These are phyloP conservation scores for Pharmacophagus antenor DNA, from an alignment of 2,888 invertebrate genomes.

Conservation along the genomic window DNA sequence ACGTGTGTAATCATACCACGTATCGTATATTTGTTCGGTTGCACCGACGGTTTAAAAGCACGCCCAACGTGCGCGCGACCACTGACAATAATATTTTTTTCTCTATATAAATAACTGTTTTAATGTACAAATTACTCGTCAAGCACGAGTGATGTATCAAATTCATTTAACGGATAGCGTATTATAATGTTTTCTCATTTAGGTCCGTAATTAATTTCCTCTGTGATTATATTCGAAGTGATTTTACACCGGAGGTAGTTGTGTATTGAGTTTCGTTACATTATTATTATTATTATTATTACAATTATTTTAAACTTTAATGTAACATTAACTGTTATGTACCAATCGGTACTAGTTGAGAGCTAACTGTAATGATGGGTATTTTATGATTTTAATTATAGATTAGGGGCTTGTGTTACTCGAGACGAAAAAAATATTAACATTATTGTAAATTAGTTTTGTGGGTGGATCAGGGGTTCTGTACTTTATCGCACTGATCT, in stretches of 20 bases:
- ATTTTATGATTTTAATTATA: constrained; percentile 70
- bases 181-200: constrained; percentile 27
- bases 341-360: constrained; percentile 54
- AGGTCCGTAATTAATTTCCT: constrained; percentile 28
- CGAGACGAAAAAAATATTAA: constrained; percentile 62
- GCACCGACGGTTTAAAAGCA: constrained; percentile 43
- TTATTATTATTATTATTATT: constrained; percentile 44
- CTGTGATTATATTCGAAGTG: constrained; percentile 31
- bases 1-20: constrained; percentile 58
- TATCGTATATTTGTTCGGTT: constrained; percentile 55
- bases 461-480: constrained; percentile 69
- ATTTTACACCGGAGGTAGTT: constrained; percentile 37
- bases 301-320: constrained; percentile 30
- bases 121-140: constrained; percentile 52
- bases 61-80: neutral
- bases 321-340: constrained; percentile 44
- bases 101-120: constrained; percentile 43
- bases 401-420: constrained; percentile 60
- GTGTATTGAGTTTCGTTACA: constrained; percentile 9
- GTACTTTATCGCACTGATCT: constrained; percentile 69
- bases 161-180: constrained; percentile 22
- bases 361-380: constrained; percentile 69
- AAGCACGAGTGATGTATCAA: constrained; percentile 31
- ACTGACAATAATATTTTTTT: constrained; percentile 38
- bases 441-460: constrained; percentile 65